Evolutionary conservation across 2,797 vertebrate species (phyloP).

Genomic region (Glyptemys insculpta): DNA sequence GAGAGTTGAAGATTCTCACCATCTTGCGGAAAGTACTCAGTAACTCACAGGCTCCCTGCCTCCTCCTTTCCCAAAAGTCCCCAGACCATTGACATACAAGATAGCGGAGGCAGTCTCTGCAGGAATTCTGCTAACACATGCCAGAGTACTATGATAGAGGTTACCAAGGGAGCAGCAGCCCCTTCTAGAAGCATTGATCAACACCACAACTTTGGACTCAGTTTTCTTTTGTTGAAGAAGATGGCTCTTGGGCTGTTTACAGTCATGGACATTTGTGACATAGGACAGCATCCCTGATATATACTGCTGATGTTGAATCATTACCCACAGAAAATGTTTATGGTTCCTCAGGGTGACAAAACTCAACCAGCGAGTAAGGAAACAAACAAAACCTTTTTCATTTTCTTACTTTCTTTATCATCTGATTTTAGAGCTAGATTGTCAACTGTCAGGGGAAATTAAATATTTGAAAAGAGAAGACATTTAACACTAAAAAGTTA

Average conservation of each 20-base stretch:
- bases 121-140: conserved; percentile 10
- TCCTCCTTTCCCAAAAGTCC: background rate
- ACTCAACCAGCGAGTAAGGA: conserved; percentile 53
- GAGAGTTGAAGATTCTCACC: background rate
- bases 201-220: background rate
- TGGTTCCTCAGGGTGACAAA: conserved; percentile 49
- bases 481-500: background rate
- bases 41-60: background rate
- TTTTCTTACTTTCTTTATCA: conserved; percentile 49
- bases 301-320: conserved; percentile 2
- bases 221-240: background rate
- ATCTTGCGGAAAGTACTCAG: conserved; percentile 16
- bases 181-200: background rate
- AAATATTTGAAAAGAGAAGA: conserved; percentile 16
- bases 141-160: background rate
- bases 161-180: conserved; percentile 31
- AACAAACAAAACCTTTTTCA: conserved; percentile 31
- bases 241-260: conserved; percentile 17
- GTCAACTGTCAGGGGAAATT: conserved; percentile 39
- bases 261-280: conserved; percentile 43
- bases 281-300: conserved; percentile 38
- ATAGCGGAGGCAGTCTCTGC: conserved; percentile 28
- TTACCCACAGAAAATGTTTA: conserved; percentile 45
- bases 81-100: background rate
- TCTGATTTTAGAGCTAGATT: conserved; percentile 43